Evolutionary conservation across 2,888 invertebrate species (phyloP).

Genomic region (Chydorus sphaericus): DNA sequence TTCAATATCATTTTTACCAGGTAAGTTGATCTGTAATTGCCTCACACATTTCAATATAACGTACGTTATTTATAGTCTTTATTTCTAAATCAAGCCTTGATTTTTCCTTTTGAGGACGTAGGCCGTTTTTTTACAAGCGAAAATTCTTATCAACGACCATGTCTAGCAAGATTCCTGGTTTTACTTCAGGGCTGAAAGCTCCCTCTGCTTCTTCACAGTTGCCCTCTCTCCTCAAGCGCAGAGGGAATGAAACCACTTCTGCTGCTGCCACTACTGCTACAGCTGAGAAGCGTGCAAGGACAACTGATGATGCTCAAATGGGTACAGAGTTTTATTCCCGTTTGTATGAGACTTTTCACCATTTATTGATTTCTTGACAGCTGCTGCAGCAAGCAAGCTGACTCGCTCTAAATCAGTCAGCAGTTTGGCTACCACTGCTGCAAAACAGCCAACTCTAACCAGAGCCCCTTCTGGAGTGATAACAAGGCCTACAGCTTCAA

Average conservation of each 20-base stretch:
- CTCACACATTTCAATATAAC: too few relatives aligned
- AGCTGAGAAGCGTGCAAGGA: neutral
- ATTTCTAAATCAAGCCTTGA: too few relatives aligned
- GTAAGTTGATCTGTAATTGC: too few relatives aligned
- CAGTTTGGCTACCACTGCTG: neutral
- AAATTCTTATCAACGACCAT: too few relatives aligned
- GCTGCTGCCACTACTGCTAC: neutral
- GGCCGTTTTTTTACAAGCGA: too few relatives aligned
- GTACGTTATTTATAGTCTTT: too few relatives aligned
- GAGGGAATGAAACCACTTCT: too few relatives aligned
- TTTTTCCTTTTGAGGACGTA: too few relatives aligned
- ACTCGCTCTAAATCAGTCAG: neutral
- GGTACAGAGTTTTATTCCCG: neutral
- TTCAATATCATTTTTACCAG: too few relatives aligned
- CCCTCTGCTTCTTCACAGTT: neutral
- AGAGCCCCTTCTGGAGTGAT: too few relatives aligned
- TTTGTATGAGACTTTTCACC: too few relatives aligned
- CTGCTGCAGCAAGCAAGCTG: neutral
- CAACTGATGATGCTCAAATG: neutral
- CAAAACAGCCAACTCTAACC: neutral
- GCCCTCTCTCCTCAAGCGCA: neutral
- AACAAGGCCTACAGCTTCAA: neutral
- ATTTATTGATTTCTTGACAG: neutral
- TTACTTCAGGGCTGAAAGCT: constrained; percentile 1
- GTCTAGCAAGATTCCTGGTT: neutral